Conservation (phyloP, 2,888 invertebrate genomes). For the Sarcophaga variegata region DNA sequence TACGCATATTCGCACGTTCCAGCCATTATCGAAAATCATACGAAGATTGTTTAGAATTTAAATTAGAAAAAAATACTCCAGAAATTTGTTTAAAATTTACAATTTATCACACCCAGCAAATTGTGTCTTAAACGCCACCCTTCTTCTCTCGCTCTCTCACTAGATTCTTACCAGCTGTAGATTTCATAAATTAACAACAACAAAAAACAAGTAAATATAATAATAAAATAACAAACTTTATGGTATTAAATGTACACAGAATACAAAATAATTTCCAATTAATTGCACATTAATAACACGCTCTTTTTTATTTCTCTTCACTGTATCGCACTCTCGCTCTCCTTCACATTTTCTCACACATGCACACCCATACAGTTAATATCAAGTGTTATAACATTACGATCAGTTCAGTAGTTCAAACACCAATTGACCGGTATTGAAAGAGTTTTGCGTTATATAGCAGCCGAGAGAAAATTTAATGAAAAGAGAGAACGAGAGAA, state of each 20-base stretch:
- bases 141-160: conserved; percentile 6
- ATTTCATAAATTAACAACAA: conserved; percentile 20
- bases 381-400: conserved; percentile 29
- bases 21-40: neutral
- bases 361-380: conserved; percentile 20
- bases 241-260: conserved; percentile 22
- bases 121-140: neutral
- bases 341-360: neutral
- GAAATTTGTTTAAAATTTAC: conserved; percentile 32
- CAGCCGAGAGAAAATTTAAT: no score
- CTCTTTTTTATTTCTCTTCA: neutral
- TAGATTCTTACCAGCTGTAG: conserved; percentile 6
- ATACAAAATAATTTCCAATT: conserved; percentile 50
- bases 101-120: conserved; percentile 45
- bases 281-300: conserved; percentile 55
- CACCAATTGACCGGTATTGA: no score
- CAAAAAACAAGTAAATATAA: conserved; percentile 9
- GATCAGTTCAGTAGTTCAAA: neutral
- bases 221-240: conserved; percentile 40
- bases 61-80: conserved; percentile 3
- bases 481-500: neutral
- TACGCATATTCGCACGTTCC: conserved; percentile 45
- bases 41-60: conserved; percentile 17
- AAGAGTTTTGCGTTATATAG: no score
- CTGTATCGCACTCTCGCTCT: no score